Percentiles rank a stretch among this genome's conserved stretches.
phyloP scores from a whole-genome alignment of 2,113 vertebrate species.

The Carettochelys insculpta region DNA sequence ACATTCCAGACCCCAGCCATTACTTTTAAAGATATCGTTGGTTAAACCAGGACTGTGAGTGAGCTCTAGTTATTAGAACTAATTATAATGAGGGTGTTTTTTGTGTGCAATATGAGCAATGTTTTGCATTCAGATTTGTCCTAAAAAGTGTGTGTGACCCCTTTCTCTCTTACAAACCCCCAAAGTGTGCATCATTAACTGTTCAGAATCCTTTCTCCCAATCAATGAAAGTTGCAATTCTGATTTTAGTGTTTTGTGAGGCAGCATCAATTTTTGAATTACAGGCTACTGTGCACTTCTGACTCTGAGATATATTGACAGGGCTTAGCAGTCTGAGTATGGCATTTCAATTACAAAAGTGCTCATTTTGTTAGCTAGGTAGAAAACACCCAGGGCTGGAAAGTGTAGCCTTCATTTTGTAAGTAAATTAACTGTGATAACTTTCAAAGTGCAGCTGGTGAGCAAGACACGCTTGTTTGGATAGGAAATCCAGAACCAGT shows the following conservation, averaged over 20 bases:
- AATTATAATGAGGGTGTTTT: background rate
- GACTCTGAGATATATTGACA: slow-evolving; percentile 49
- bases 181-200: background rate
- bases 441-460: slow-evolving; percentile 67
- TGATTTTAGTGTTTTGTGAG: background rate
- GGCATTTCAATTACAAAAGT: slow-evolving; percentile 54
- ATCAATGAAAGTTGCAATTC: background rate
- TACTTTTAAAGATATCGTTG: background rate
- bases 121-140: background rate
- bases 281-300: background rate
- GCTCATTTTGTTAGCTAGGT: slow-evolving; percentile 59
- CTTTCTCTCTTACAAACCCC: background rate
- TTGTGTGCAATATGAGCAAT: background rate
- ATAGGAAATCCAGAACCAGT: slow-evolving; percentile 45
- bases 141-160: background rate
- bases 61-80: slow-evolving; percentile 4
- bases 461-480: slow-evolving; percentile 52
- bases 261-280: slow-evolving; percentile 17
- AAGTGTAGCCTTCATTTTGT: slow-evolving; percentile 65
- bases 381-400: slow-evolving; percentile 59
- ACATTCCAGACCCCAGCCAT: background rate
- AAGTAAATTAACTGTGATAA: slow-evolving; percentile 73
- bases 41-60: background rate
- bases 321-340: background rate
- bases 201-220: background rate